A percentile compares a stretch with the other conserved stretches of the same genome.
These are phyloP conservation scores for Philaethria dido DNA, from an alignment of 2,888 invertebrate genomes.

Conservation along the genomic window DNA sequence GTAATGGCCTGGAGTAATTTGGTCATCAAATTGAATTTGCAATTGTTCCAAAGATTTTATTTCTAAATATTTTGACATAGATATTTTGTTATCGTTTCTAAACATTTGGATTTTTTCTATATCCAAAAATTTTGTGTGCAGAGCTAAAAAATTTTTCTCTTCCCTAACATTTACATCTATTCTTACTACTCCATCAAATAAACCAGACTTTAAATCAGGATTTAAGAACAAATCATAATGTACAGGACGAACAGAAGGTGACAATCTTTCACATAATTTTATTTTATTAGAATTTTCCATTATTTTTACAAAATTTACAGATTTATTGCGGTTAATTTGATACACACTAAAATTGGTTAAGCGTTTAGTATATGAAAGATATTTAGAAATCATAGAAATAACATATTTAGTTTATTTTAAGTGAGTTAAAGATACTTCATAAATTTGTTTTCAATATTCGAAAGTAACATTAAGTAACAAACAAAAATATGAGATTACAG, in stretches of 20 bases:
- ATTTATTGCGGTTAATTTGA: constrained; percentile 25
- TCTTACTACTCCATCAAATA: constrained; percentile 65
- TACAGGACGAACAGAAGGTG: constrained; percentile 60
- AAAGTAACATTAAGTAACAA: not conserved
- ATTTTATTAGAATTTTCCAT: constrained; percentile 50
- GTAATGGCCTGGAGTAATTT: constrained; percentile 69
- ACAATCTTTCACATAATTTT: constrained; percentile 62
- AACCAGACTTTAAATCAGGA: constrained; percentile 61
- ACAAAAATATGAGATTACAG: not conserved
- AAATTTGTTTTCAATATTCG: not conserved
- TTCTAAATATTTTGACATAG: constrained; percentile 60
- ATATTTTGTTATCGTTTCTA: constrained; percentile 54
- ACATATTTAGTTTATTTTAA: not conserved
- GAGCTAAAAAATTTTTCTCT: constrained; percentile 69
- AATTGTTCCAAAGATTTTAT: constrained; percentile 66
- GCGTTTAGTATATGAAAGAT: not conserved
- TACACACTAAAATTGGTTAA: constrained; percentile 1
- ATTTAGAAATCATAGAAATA: not conserved
- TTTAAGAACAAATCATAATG: constrained; percentile 67
- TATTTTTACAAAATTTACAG: constrained; percentile 38
- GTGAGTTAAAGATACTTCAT: not conserved
- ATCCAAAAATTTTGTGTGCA: constrained; percentile 84
- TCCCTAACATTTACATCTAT: constrained; percentile 68
- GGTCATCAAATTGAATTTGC: constrained; percentile 59
- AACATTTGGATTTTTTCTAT: constrained; percentile 71